Conservation (phyloP, 2,888 invertebrate genomes). For the Sacculina carcini region DNA sequence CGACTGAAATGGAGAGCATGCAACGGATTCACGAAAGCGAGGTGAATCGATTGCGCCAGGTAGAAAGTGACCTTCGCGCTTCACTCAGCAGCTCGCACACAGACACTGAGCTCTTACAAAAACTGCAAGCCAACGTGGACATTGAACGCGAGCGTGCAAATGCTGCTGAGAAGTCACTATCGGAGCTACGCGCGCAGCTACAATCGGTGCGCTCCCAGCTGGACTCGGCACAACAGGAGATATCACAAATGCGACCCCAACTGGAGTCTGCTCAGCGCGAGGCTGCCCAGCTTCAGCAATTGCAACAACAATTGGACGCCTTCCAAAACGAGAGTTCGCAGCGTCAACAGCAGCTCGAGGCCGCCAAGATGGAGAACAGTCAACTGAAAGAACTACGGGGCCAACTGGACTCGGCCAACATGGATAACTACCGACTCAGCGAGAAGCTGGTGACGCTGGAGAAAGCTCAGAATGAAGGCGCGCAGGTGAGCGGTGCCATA, state of each 20-base stretch:
- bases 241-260: constrained; percentile 25
- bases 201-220: constrained; percentile 12
- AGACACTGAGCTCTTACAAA: constrained; percentile 37
- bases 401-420: too few species aligned
- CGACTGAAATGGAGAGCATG: constrained; percentile 20
- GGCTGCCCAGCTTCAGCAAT: neutral
- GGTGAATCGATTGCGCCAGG: constrained; percentile 14
- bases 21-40: constrained; percentile 19
- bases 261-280: too few species aligned
- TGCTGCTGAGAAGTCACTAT: constrained; percentile 45
- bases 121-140: constrained; percentile 27
- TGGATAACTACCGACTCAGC: too few species aligned
- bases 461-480: neutral
- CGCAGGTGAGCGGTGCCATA: constrained; percentile 12
- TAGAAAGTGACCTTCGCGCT: constrained; percentile 27
- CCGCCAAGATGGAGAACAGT: constrained; percentile 8
- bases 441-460: too few species aligned
- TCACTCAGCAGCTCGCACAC: constrained; percentile 28
- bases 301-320: neutral
- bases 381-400: constrained; percentile 11
- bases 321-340: constrained; percentile 1
- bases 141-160: constrained; percentile 40
- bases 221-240: constrained; percentile 17
- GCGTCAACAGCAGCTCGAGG: constrained; percentile 5
- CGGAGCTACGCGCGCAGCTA: constrained; percentile 27